A percentile compares a stretch with the other conserved stretches of the same genome.
phyloP scores from a whole-genome alignment of 2,797 vertebrate species.

The Mallotus villosus region DNA sequence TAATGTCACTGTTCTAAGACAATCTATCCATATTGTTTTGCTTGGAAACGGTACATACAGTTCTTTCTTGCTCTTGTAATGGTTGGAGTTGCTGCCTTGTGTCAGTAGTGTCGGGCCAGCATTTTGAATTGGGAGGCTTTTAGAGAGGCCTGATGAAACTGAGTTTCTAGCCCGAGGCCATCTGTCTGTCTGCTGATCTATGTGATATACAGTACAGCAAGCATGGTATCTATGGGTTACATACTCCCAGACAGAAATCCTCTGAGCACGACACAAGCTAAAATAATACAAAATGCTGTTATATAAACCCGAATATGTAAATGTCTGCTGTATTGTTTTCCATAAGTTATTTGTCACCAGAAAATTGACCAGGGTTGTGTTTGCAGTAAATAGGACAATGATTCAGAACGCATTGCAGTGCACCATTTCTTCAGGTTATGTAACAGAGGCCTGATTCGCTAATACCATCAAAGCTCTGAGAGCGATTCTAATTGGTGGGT shows the following conservation, averaged over 20 bases:
- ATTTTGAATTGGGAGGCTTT: conserved; percentile 1
- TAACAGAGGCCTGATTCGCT: conserved; percentile 56
- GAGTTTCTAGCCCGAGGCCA: conserved; percentile 32
- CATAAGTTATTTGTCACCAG: conserved; percentile 33
- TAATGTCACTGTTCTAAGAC: neutral
- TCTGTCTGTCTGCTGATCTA: conserved; percentile 34
- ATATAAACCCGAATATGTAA: conserved; percentile 17
- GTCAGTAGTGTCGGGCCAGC: conserved; percentile 1
- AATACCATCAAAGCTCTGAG: conserved; percentile 77
- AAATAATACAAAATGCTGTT: conserved; percentile 15
- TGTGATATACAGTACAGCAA: conserved; percentile 27
- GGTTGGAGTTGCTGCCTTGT: neutral
- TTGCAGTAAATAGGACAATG: conserved; percentile 69
- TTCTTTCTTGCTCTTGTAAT: neutral
- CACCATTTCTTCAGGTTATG: conserved; percentile 66
- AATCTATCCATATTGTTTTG: neutral
- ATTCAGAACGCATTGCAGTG: conserved; percentile 60
- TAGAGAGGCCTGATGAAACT: conserved; percentile 25
- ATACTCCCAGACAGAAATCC: conserved; percentile 14
- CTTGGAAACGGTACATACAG: neutral
- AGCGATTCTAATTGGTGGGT: conserved; percentile 74
- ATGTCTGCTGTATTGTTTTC: conserved; percentile 21
- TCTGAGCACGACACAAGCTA: conserved; percentile 22
- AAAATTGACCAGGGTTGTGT: conserved; percentile 61
- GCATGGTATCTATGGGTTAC: conserved; percentile 29